Percentiles rank a stretch among this genome's conserved stretches.
These are phyloP conservation scores for Ellobium chinense DNA, from an alignment of 2,888 invertebrate genomes.

Conservation along the genomic window DNA sequence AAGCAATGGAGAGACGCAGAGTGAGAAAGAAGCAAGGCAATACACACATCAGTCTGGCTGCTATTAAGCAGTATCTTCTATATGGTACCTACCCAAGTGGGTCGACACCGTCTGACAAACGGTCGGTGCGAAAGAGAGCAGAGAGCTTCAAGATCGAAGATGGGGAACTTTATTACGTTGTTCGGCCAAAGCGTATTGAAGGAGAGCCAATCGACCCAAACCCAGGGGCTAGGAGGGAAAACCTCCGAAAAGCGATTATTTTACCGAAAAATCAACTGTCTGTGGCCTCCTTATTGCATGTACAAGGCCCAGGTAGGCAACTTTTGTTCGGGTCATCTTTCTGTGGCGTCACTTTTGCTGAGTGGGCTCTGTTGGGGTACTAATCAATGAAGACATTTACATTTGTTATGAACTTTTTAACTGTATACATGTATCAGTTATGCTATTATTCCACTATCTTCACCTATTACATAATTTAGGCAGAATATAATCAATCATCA, in stretches of 20 bases:
- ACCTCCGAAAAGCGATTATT: constrained; percentile 40
- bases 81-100: constrained; percentile 48
- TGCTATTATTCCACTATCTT: too few relatives aligned
- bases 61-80: constrained; percentile 47
- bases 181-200: constrained; percentile 42
- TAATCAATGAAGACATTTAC: too few relatives aligned
- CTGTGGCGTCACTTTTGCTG: constrained; percentile 29
- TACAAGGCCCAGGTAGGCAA: constrained; percentile 47
- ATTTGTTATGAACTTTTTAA: too few relatives aligned
- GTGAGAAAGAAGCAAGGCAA: constrained; percentile 39
- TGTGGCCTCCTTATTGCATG: constrained; percentile 41
- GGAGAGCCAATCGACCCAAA: constrained; percentile 45
- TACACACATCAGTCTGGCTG: constrained; percentile 47
- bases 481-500: too few relatives aligned
- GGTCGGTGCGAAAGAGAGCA: constrained; percentile 59
- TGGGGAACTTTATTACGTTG: constrained; percentile 51
- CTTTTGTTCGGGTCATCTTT: constrained; percentile 35
- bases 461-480: too few relatives aligned
- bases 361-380: constrained; percentile 9
- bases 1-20: constrained; percentile 15
- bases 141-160: constrained; percentile 55
- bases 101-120: constrained; percentile 52
- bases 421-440: too few relatives aligned
- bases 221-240: constrained; percentile 31
- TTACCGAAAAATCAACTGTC: constrained; percentile 43